phyloP scores from a whole-genome alignment of 1,140 invertebrate genomes.

The Triops cancriformis region DNA sequence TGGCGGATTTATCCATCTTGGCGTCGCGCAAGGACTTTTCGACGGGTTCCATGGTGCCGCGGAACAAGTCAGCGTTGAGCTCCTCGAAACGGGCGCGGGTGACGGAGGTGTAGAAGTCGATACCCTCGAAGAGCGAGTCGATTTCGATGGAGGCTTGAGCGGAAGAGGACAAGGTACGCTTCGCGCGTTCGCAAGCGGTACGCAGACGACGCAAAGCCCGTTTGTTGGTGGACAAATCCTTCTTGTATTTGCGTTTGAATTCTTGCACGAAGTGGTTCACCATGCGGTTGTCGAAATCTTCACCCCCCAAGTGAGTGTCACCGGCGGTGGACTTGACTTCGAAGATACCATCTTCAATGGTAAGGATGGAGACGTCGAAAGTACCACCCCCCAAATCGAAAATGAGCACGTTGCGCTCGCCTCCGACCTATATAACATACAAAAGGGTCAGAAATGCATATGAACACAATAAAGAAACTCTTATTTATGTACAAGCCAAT shows the following conservation, averaged over 20 bases:
- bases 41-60: conserved; percentile 54
- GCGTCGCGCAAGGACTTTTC: conserved; percentile 64
- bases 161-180: conserved; percentile 56
- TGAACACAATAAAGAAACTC: neutral
- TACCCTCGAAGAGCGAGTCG: conserved; percentile 63
- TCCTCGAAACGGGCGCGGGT: conserved; percentile 49
- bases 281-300: conserved; percentile 43
- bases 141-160: conserved; percentile 65
- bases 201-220: conserved; percentile 62
- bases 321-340: conserved; percentile 70
- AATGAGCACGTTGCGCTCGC: conserved; percentile 53
- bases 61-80: conserved; percentile 48
- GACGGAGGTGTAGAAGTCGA: conserved; percentile 45
- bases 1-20: conserved; percentile 57
- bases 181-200: conserved; percentile 63
- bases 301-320: conserved; percentile 62
- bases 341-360: conserved; percentile 67
- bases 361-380: conserved; percentile 77
- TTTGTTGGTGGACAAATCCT: conserved; percentile 62
- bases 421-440: conserved; percentile 17
- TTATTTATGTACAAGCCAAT: neutral
- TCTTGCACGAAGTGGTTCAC: conserved; percentile 50
- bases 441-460: neutral
- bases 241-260: conserved; percentile 76
- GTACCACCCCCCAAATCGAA: conserved; percentile 65